These are phyloP conservation scores for Poecilia gillii DNA, from an alignment of 2,797 vertebrate genomes.

Conservation along the genomic window DNA sequence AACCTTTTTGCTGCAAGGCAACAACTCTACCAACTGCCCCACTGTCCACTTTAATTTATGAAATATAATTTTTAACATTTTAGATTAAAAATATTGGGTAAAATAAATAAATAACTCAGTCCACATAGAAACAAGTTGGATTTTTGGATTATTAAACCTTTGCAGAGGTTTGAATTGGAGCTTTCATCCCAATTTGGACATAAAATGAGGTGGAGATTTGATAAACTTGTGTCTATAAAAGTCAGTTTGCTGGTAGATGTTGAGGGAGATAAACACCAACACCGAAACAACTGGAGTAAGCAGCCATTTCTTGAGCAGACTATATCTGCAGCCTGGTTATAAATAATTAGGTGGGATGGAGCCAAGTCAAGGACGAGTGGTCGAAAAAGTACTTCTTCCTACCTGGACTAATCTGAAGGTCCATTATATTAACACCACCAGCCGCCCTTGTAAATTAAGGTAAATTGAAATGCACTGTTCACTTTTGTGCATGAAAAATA, in stretches of 20 bases:
- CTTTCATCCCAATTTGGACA: background rate
- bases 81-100: background rate
- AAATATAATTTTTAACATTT: background rate
- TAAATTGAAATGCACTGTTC: background rate
- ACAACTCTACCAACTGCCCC: no score
- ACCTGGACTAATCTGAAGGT: background rate
- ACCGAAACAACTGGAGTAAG: background rate
- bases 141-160: background rate
- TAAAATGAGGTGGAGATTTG: background rate
- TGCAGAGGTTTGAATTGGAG: background rate
- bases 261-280: background rate
- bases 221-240: background rate
- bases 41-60: background rate
- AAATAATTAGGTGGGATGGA: conserved; percentile 7
- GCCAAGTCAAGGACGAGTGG: conserved; percentile 2
- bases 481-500: background rate
- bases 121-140: background rate
- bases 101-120: background rate
- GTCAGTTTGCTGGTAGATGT: background rate
- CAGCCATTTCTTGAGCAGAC: background rate
- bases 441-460: background rate
- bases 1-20: no score
- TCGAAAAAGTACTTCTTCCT: conserved; percentile 1
- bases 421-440: background rate
- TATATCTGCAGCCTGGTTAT: background rate